Evolutionary conservation across 1,140 invertebrate genomes (phyloP), one percentile per base, ranked within the genome.

Genomic region (Drosophila nannoptera): DNA sequence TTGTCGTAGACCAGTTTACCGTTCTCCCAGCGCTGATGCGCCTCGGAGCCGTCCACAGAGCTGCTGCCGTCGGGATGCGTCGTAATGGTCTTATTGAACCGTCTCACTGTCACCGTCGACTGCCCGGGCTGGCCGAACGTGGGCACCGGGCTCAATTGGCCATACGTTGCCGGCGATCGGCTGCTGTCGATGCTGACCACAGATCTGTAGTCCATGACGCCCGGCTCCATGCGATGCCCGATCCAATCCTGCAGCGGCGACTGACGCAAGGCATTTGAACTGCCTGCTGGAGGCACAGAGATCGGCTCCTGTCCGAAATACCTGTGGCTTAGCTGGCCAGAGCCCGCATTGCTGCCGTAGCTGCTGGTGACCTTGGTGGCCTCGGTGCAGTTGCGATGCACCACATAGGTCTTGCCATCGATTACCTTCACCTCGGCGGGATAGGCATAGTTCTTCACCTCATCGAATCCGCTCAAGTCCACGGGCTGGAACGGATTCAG

Each of bases 321-420:
- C 8, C 38, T 46, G 2, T 56, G 61, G 8, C 54, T 73, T 0
- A 67, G 6, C 9, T 73, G 74, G 7, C 42, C 42, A 2, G 52
- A 22, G 1, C 22, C 31, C 2, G 22, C 36, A 52, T 14, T 66
- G 22, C 46, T 69, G 0, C 56, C 56, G 9, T 53, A 77, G 22
- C 29, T 63, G 7, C 52, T 73, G 0, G 77, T 67, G n/a, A 87
- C 5, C 8, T 67, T 84, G 3, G 69, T 75, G 16, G 88, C 87
- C 49, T 89, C 87, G 0, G 88, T 89, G 33, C 77, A 86, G 48
- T 89, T 89, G 7, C 87, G 77, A 54, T 89, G 87, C 42, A 88
- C 88, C 7, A 88, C 69, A 53, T 80, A 88, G 5, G 86, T 87
- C 40, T 89, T 86, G 29, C 88, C 88, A 46, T 83, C 73, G 36